A percentile compares a stretch with the other conserved stretches of the same genome.
Conservation (phyloP, 2,888 invertebrate genomes). For the Nomada lathburiana region DNA sequence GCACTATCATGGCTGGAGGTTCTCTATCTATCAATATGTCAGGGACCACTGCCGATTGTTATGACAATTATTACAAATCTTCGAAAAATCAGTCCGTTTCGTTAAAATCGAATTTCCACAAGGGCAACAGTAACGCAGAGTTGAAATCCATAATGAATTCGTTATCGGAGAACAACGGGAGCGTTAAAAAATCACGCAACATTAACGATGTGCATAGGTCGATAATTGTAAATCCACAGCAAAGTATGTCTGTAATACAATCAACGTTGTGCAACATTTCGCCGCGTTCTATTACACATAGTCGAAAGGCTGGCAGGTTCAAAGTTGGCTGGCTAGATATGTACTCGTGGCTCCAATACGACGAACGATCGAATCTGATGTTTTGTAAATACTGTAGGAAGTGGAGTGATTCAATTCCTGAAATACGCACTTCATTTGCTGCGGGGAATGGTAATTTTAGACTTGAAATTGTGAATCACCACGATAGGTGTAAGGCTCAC, state of each 20-base stretch:
- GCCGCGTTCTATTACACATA: constrained; percentile 67
- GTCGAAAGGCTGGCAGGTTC: constrained; percentile 88
- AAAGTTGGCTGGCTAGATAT: constrained; percentile 89
- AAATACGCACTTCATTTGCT: constrained; percentile 92
- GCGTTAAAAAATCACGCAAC: constrained; percentile 34
- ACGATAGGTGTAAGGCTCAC: constrained; percentile 92
- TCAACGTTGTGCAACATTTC: constrained; percentile 67
- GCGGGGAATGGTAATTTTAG: constrained; percentile 91
- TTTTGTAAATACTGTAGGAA: constrained; percentile 90
- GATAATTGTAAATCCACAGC: constrained; percentile 62
- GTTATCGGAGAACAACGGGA: constrained; percentile 39
- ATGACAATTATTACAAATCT: constrained; percentile 46
- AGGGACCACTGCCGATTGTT: constrained; percentile 56
- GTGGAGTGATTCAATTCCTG: constrained; percentile 89
- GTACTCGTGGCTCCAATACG: constrained; percentile 91
- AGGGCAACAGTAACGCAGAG: constrained; percentile 33
- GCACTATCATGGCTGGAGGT: constrained; percentile 77
- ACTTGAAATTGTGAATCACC: constrained; percentile 91
- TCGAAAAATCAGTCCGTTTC: constrained; percentile 47
- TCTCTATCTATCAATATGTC: constrained; percentile 76
- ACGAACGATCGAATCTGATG: constrained; percentile 89
- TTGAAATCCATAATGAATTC: constrained; percentile 38
- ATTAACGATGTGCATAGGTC: constrained; percentile 44
- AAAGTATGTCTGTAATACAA: constrained; percentile 81
- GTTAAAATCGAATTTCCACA: constrained; percentile 42